Percentiles rank a stretch among this genome's conserved stretches.
These are phyloP conservation scores for Sus scrofa DNA, from an alignment of 2,113 vertebrate genomes.

Conservation along the genomic window DNA sequence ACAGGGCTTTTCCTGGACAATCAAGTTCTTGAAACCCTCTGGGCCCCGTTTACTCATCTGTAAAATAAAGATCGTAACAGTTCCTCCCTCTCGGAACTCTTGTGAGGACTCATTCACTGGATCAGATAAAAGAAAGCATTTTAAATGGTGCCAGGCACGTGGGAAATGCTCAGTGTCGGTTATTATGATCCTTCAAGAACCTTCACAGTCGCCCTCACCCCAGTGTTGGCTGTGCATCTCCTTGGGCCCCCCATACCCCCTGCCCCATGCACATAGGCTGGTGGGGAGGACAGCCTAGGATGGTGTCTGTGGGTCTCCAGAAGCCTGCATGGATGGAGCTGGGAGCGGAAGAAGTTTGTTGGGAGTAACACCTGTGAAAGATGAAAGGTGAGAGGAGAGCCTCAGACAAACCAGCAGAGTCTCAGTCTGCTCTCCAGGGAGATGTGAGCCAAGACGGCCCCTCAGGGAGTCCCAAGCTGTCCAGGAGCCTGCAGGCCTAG, in stretches of 20 bases:
- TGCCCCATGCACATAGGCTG: too few species aligned
- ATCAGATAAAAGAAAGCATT: background rate
- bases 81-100: background rate
- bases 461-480: background rate
- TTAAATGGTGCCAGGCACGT: too few species aligned
- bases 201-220: background rate
- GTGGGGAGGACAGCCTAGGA: background rate
- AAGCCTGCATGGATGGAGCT: rapidly evolving
- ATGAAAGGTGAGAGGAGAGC: background rate
- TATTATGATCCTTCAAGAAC: background rate
- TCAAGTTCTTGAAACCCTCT: background rate
- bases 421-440: background rate
- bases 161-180: background rate
- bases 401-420: background rate
- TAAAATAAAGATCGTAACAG: background rate
- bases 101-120: background rate
- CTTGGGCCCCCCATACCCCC: too few species aligned
- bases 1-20: background rate
- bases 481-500: background rate
- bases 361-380: rapidly evolving
- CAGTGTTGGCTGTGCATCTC: too few species aligned
- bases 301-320: background rate
- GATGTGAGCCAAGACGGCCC: background rate
- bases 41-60: background rate
- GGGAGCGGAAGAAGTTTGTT: rapidly evolving